These are phyloP conservation scores for Herpailurus yagouaroundi DNA, from an alignment of 2,113 vertebrate species.

Conservation along the genomic window DNA sequence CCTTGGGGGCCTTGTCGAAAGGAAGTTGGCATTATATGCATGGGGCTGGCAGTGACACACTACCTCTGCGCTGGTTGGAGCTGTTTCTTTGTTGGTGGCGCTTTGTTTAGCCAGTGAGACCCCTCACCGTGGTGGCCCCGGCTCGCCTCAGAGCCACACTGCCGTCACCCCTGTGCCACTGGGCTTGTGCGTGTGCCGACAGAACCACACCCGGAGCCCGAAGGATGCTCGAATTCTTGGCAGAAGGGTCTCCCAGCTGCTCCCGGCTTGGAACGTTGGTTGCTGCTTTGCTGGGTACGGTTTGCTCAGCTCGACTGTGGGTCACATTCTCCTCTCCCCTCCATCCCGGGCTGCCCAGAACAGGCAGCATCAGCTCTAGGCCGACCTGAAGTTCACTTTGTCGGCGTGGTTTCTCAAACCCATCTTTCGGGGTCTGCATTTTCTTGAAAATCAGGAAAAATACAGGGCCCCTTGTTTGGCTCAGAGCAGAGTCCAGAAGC, in stretches of 20 bases:
- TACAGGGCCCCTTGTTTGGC: not conserved
- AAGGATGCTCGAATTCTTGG: not conserved
- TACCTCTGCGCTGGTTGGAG: not conserved
- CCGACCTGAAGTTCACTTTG: not conserved
- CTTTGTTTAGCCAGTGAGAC: not conserved
- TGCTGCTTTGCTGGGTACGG: not conserved
- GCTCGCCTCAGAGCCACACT: not conserved
- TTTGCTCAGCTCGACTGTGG: not conserved
- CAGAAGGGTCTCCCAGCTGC: constrained; percentile 25
- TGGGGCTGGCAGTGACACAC: not conserved
- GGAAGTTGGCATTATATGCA: fast-evolving
- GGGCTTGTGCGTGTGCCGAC: not conserved
- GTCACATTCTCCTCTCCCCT: not conserved
- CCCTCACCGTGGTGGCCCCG: not conserved
- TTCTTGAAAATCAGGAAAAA: not conserved
- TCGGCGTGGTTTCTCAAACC: not conserved
- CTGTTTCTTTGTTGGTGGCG: not conserved
- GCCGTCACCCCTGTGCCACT: not conserved
- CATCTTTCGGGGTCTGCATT: fast-evolving
- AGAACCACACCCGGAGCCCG: not conserved
- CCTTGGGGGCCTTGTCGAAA: not conserved
- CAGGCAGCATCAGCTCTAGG: fast-evolving
- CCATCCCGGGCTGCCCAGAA: not conserved
- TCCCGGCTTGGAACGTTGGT: not conserved
- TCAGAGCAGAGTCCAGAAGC: constrained; percentile 25